Base-by-base conservation (phyloP, 2,888 invertebrate genomes). In the Drosophila vallismaia region DNA sequence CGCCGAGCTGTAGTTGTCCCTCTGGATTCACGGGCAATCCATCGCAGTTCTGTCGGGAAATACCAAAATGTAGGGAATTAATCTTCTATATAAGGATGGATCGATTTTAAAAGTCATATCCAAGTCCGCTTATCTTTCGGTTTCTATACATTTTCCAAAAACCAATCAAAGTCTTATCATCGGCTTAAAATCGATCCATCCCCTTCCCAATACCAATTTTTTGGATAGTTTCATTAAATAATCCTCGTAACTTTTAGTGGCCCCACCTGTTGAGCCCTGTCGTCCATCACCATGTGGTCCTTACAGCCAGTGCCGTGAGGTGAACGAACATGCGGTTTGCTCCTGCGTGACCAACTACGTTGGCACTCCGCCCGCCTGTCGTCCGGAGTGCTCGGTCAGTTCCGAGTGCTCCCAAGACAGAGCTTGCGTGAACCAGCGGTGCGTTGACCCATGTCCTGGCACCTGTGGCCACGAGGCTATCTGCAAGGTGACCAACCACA, bases 21-120 rank as follows among this genome's bases (percentile, higher is more conserved):
- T 94, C 95, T 14, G 96, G 96, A 33, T 96, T 94, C 79, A 95
- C 94, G 75, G 97, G 97, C 83, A 95, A 97, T 92, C 96, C 97
- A 51, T 93, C 93, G 28, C 92, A 93, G 68, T 92, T 93, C 48
- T 95, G 95, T 82, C 91, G 91, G 49, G 89, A 91, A 77, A 91
- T 92, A 76, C 92, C 92, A 72, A 91, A 93, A 94, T 92, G 94
- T 94, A 94, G 71, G 76, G 79, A 74, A 33, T 6, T 19, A 14
- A n/a, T 28, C 42, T n/a, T 9, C 1, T 12, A 36, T n/a, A 4
- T 0, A 14, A n/a, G 48, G 40, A 40, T 31, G 60, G 59, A 40
- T 60, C 14, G 59, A 26, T 4, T 58, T 29, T 46, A n/a, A 1
- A 4, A 26, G 24, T 10, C 10, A 5, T 12, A 5, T 19, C 12